Percentiles rank a stretch among this genome's conserved stretches.
Conservation (phyloP, 2,888 invertebrate genomes). For the Noctua janthe region DNA sequence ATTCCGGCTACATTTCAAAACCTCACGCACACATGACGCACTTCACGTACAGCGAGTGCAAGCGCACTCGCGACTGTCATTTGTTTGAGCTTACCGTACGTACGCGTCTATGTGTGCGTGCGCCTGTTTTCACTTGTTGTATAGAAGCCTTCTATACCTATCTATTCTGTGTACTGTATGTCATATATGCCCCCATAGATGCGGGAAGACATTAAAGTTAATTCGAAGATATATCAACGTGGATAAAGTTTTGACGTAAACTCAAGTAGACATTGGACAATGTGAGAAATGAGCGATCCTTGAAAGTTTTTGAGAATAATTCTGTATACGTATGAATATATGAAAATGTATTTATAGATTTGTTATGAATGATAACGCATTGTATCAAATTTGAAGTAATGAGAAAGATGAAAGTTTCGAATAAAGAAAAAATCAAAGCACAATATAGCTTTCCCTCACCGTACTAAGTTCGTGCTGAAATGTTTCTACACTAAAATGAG, state of each 20-base stretch:
- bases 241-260: slow-evolving; percentile 54
- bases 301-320: slow-evolving; percentile 21
- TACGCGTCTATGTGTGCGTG: background rate
- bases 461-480: background rate
- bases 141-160: background rate
- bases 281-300: slow-evolving; percentile 43
- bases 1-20: background rate
- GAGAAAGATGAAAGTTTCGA: background rate
- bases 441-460: background rate
- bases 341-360: background rate
- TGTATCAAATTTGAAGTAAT: background rate
- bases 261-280: slow-evolving; percentile 45
- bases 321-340: background rate
- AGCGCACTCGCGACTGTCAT: background rate
- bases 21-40: background rate
- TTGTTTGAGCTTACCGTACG: background rate
- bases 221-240: slow-evolving; percentile 64
- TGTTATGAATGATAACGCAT: background rate
- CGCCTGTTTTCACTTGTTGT: background rate
- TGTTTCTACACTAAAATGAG: background rate
- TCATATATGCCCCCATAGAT: slow-evolving; percentile 26
- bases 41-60: background rate
- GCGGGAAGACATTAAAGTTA: slow-evolving; percentile 59
- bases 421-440: background rate
- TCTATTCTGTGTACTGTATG: background rate